Conservation (phyloP, 1,140 invertebrate genomes). For the Hydropsyche tenuis region DNA sequence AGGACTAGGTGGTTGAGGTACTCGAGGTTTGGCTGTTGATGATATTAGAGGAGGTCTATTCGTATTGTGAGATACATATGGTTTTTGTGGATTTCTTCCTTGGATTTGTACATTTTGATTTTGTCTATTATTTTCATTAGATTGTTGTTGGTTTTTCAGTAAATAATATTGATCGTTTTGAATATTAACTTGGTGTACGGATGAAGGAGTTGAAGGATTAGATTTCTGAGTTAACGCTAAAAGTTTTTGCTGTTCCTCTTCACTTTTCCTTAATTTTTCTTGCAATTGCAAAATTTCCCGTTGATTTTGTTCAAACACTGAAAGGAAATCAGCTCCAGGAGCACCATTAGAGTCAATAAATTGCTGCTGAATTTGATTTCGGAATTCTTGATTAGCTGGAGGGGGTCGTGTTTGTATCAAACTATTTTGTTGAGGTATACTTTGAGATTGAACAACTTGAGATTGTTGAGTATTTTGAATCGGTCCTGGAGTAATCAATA, state of each 20-base stretch:
- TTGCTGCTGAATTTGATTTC: slow-evolving; percentile 51
- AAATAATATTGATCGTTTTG: slow-evolving; percentile 38
- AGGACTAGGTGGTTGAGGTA: slow-evolving; percentile 55
- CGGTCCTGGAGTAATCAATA: slow-evolving; percentile 62
- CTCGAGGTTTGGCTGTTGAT: slow-evolving; percentile 61
- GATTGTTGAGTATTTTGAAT: slow-evolving; percentile 54
- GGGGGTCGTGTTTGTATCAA: slow-evolving; percentile 36
- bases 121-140: neutral
- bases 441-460: slow-evolving; percentile 56
- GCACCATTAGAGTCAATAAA: slow-evolving; percentile 45
- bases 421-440: slow-evolving; percentile 49
- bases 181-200: slow-evolving; percentile 22
- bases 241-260: slow-evolving; percentile 45
- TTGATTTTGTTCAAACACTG: slow-evolving; percentile 48
- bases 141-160: slow-evolving; percentile 40
- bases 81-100: slow-evolving; percentile 40
- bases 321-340: slow-evolving; percentile 39
- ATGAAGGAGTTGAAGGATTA: neutral
- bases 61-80: slow-evolving; percentile 45
- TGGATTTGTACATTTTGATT: slow-evolving; percentile 31
- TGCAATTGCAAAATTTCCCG: slow-evolving; percentile 46
- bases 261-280: slow-evolving; percentile 45
- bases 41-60: slow-evolving; percentile 46
- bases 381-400: slow-evolving; percentile 38
- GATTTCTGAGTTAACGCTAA: slow-evolving; percentile 37